Base-by-base conservation (phyloP, 2,888 invertebrate species). In the Xestia c-nigrum region DNA sequence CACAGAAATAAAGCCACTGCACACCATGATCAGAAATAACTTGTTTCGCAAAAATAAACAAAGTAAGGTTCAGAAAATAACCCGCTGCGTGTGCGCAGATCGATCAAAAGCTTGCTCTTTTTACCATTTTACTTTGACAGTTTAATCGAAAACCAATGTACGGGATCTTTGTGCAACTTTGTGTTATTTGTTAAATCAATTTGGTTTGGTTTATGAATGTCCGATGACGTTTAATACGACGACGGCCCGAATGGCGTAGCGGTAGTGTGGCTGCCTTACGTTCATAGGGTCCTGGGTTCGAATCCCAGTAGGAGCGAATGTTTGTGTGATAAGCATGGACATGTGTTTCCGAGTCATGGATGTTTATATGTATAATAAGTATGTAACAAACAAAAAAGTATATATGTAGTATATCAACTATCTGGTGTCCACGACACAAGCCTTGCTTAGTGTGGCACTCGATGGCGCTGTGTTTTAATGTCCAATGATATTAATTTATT, bases 41-140 rank as follows among this genome's bases (percentile, higher is more conserved):
- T 65, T n/a, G 71, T 85, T 85, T 80, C 68, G 61, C 80, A 72
- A 75, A 80, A 81, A 65, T 55, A 72, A 84, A 80, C 47, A 80
- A 84, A 79, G 59, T 50, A 83, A 83, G 14, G 38, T 47, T 40
- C 70, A 64, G 31, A 16, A 65, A 65, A 24, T 61, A 63, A 61
- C 31, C 19, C 24, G 55, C 47, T 61, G 81, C 85, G 75, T 16
- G 46, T 64, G 71, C 75, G 68, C 14, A 68, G 75, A 72, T 82
- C 85, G 57, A 80, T 85, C 85, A 82, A 38, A 61, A 61, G 19
- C 65, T 84, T 75, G 55, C 16, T 72, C 50, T 31, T 81, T 78
- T 82, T 80, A 55, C 64, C 31, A 38, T 72, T 74, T 47, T 59
- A n/a, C 31, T 69, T 69, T 59, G 81, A 72, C 81, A 75, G 47